Evolutionary conservation across 2,888 invertebrate species (phyloP), one percentile per base, ranked within the genome.

Genomic region (Hydrotaea diabolus): DNA sequence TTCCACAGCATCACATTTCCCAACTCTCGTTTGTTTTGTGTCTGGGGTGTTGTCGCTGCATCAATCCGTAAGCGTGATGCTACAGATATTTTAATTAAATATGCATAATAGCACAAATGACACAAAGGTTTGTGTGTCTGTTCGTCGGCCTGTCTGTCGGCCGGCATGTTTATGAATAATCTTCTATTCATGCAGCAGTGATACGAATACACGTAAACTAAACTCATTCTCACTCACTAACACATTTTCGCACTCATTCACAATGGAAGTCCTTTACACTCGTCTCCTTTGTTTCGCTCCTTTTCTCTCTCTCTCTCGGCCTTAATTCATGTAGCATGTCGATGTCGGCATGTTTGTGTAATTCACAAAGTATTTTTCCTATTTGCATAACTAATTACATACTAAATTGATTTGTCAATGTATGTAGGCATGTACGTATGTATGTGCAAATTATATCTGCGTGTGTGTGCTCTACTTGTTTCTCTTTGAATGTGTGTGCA

Each of bases 351-450:
- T 26, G 43, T 69, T 21, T 43, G 69, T 69, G 77, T 78, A 77
- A 80, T 77, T 80, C 75, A 64, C 74, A 77, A 77, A 75, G 69
- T 75, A 73, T 74, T 86, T 87, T 82, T 77, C 77, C 85, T 86
- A 86, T 87, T 88, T 88, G 87, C 88, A 89, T 88, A 89, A 88
- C 88, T 89, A 90, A 90, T 90, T 89, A 90, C 88, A 87, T 88
- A 87, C 86, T 87, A 88, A 90, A 90, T 90, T 90, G 90, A 90
- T 89, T 90, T 91, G 90, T 89, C 87, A 88, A 89, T 88, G 87
- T 87, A 85, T 77, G 57, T 69, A 49, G 43, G 21, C 53, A 8
- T 31, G 31, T 31, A 31, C 7, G 31, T 31, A 31, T 31, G 31
- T 7, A 31, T 31, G 31, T 17, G 11, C 17, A 76, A 39, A 39